Conservation (phyloP, 2,888 invertebrate species). For the Saturnia japonica region DNA sequence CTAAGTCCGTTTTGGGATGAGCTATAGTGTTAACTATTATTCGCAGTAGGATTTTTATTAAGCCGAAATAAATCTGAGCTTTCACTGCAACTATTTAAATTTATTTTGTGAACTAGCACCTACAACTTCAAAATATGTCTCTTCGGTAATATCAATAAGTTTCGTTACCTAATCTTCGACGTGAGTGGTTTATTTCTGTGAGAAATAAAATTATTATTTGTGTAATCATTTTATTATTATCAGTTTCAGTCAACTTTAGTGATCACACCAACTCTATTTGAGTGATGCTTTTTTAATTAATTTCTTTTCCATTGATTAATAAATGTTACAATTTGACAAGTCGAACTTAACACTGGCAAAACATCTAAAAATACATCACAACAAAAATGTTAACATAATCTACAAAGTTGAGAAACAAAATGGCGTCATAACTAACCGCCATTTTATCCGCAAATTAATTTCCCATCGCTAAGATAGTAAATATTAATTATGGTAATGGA, state of each 20-base stretch:
- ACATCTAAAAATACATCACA: background rate
- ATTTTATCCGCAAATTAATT: background rate
- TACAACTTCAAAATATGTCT: too few relatives aligned
- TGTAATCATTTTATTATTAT: background rate
- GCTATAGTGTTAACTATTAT: background rate
- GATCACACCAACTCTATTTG: background rate
- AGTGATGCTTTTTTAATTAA: too few relatives aligned
- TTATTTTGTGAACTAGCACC: too few relatives aligned
- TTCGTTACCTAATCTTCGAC: too few relatives aligned
- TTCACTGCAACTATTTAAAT: too few relatives aligned
- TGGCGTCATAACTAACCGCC: background rate
- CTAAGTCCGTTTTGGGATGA: background rate
- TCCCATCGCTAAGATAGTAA: background rate
- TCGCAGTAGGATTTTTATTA: background rate
- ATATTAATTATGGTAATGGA: constrained; percentile 2
- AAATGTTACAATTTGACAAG: background rate
- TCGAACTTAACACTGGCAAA: background rate
- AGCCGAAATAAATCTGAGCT: background rate
- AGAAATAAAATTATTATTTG: background rate
- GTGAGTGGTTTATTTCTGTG: too few relatives aligned
- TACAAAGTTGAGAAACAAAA: background rate
- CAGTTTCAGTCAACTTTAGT: background rate
- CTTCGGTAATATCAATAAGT: too few relatives aligned
- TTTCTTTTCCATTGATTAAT: background rate
- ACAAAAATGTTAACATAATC: background rate